Conservation (phyloP, 92 coral and sea anemone species). For the Epizoanthus scotinus region DNA sequence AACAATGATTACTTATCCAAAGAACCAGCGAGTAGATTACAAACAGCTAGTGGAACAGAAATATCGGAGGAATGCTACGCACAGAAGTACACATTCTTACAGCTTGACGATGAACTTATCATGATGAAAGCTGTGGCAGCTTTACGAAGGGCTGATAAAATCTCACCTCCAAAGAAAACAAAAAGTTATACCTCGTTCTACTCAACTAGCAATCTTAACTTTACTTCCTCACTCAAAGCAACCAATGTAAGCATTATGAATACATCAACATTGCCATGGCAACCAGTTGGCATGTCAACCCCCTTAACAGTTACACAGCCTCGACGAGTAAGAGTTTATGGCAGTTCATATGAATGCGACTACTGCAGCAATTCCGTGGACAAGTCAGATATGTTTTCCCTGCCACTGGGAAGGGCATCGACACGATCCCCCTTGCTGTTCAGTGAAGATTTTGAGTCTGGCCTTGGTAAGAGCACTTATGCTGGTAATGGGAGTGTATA, state of each 20-base stretch:
- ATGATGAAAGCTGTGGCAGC: slow-evolving; percentile 77
- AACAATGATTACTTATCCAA: neutral
- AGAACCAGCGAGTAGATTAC: neutral
- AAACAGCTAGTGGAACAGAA: neutral
- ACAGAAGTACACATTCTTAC: neutral
- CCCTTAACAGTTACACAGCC: slow-evolving; percentile 50
- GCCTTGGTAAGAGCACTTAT: slow-evolving; percentile 48
- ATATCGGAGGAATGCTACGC: neutral
- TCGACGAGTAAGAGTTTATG: slow-evolving; percentile 37
- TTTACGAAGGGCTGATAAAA: slow-evolving; percentile 69
- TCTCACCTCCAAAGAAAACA: slow-evolving; percentile 36
- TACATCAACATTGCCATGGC: slow-evolving; percentile 68
- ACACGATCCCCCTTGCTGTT: slow-evolving; percentile 26
- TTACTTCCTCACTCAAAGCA: slow-evolving; percentile 34
- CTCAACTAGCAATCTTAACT: slow-evolving; percentile 29
- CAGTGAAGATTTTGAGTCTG: slow-evolving; percentile 40
- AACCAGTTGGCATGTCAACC: slow-evolving; percentile 87
- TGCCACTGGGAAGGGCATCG: slow-evolving; percentile 23
- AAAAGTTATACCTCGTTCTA: slow-evolving; percentile 18
- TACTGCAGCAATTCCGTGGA: slow-evolving; percentile 35
- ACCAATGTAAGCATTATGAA: slow-evolving; percentile 50
- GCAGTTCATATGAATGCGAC: slow-evolving; percentile 47
- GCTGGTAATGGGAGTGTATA: slow-evolving; percentile 12
- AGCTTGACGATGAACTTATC: slow-evolving; percentile 68
- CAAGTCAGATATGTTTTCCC: neutral